Evolutionary conservation across 2,888 invertebrate species (phyloP).

Genomic region (Drosophila barbarae): DNA sequence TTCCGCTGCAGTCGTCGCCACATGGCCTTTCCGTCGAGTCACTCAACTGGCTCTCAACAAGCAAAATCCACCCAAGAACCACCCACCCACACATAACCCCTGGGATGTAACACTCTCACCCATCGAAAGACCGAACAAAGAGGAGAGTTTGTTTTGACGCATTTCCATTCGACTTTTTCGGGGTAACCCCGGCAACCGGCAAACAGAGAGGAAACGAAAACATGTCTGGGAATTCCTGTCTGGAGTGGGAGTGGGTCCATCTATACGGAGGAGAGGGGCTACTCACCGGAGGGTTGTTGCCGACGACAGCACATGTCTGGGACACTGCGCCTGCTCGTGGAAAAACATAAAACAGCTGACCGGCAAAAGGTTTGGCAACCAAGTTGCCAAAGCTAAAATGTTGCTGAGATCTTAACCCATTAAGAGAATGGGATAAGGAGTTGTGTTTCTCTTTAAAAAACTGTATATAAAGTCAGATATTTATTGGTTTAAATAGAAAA

Average conservation of each 20-base stretch:
- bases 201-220: conserved; percentile 48
- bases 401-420: conserved; percentile 7
- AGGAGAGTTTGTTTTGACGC: conserved; percentile 65
- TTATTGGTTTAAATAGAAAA: neutral
- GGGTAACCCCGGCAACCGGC: conserved; percentile 61
- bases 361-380: conserved; percentile 10
- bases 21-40: conserved; percentile 11
- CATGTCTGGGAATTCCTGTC: conserved; percentile 52
- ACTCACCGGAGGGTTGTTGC: conserved; percentile 48
- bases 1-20: conserved; percentile 40
- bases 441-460: neutral
- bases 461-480: neutral
- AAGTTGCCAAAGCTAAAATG: conserved; percentile 24
- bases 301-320: conserved; percentile 54
- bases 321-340: conserved; percentile 58
- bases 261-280: conserved; percentile 4
- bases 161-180: conserved; percentile 44
- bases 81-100: conserved; percentile 2
- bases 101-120: neutral
- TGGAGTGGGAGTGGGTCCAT: neutral
- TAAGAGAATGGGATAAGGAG: neutral
- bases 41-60: conserved; percentile 19
- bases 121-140: conserved; percentile 46
- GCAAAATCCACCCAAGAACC: conserved; percentile 4
- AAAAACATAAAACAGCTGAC: conserved; percentile 53